Percentiles rank a stretch among this genome's conserved stretches.
These are phyloP conservation scores for Lepus oiostolus DNA, from an alignment of 2,797 vertebrate species.

Conservation along the genomic window DNA sequence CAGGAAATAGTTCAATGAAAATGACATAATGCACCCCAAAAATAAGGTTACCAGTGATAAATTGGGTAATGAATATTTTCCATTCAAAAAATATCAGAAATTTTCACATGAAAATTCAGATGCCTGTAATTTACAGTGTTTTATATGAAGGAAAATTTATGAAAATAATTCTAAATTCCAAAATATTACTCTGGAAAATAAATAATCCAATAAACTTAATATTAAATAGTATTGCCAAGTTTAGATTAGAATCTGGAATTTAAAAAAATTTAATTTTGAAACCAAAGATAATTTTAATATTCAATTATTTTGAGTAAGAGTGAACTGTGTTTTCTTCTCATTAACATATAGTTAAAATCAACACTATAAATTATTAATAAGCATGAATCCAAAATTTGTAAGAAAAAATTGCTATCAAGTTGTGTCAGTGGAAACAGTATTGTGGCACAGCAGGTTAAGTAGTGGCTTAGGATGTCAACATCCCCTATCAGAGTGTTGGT, in stretches of 20 bases:
- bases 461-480: no score
- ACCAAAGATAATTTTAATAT: neutral
- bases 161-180: neutral
- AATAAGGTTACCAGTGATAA: neutral
- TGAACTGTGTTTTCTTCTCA: neutral
- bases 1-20: neutral
- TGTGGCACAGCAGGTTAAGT: no score
- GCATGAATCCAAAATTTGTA: neutral
- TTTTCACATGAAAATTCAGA: neutral
- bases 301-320: neutral
- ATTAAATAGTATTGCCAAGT: neutral
- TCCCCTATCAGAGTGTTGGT: no score
- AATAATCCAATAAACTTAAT: neutral
- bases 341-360: neutral
- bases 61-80: neutral
- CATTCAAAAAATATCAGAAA: neutral
- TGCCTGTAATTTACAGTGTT: neutral
- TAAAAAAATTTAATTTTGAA: slow-evolving; percentile 8
- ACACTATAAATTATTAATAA: neutral
- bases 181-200: neutral
- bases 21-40: neutral
- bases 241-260: neutral
- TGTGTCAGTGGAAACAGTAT: no score
- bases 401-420: neutral
- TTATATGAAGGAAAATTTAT: neutral